These are phyloP conservation scores for Ptychadena robeensis DNA, from an alignment of 2,797 vertebrate species.

Conservation along the genomic window DNA sequence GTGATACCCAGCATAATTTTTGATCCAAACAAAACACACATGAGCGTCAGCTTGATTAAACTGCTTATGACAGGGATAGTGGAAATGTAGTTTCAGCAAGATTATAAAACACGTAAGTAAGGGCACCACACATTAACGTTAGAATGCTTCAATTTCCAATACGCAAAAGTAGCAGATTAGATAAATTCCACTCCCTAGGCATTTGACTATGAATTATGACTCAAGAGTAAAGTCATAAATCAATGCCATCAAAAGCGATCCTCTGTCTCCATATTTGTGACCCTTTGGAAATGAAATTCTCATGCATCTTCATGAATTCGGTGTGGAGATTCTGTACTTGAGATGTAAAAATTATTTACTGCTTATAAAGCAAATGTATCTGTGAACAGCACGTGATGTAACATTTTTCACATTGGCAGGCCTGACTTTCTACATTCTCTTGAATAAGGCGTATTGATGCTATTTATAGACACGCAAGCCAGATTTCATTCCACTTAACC, in stretches of 20 bases:
- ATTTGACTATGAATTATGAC: constrained; percentile 56
- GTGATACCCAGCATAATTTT: constrained; percentile 4
- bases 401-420: no score
- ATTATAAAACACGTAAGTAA: constrained; percentile 11
- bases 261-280: constrained; percentile 42
- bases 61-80: not conserved
- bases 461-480: no score
- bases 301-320: constrained; percentile 42
- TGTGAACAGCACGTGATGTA: not conserved
- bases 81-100: constrained; percentile 16
- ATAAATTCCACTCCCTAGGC: constrained; percentile 54
- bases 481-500: no score
- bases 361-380: not conserved
- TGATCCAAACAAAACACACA: constrained; percentile 7
- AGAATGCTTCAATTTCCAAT: constrained; percentile 37
- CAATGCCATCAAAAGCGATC: constrained; percentile 42
- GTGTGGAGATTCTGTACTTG: constrained; percentile 8
- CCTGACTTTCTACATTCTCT: no score
- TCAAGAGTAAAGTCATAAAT: constrained; percentile 42
- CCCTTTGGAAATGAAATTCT: constrained; percentile 54
- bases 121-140: constrained; percentile 25
- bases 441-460: no score
- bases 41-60: constrained; percentile 25
- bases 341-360: constrained; percentile 38
- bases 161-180: constrained; percentile 49